Base-by-base conservation (phyloP, 2,113 vertebrate species). In the Junco hyemalis region DNA sequence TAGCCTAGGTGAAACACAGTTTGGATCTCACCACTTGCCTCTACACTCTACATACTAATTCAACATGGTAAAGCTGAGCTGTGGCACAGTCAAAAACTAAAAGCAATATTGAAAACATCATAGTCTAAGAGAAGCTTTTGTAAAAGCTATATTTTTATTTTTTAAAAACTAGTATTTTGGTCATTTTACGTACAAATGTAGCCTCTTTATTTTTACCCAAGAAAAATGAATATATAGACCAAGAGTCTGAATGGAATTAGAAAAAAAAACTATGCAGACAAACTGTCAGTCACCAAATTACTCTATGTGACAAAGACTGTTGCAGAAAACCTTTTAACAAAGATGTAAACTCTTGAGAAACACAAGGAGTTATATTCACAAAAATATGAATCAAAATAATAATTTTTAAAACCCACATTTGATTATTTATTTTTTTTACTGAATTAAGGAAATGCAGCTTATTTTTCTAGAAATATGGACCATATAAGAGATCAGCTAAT, bases 371-470 rank as follows among this genome's bases (percentile, higher is more conserved):
- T 57, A 24, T n/a, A 87, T 8, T 61, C 28, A 74, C 14, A 91
- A 86, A 80, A 83, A 65, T 53, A 84, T 33, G 1, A 42, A 45
- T 47, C 8, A 63, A 84, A 64, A 47, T 25, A 47, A 65, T 51
- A 42, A 11, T 29, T 47, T 35, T 2, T 0, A 9, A 16, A 59
- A 25, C 0, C 5, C 14, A 35, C 21, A 5, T 5, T 24, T 80
- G 6, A 47, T 9, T 29, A 5, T 2, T 21, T 24, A 28, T 47
- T n/a, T 78, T 42, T 81, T 61, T 56, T 14, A 26, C 48, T 60
- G 20, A 74, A 53, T 66, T 48, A 66, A 63, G n/a, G 14, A 57
- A 77, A 65, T 44, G 29, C 18, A 51, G 4, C 36, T 26, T 40
- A 26, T 56, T 83, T 86, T 83, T 86, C 36, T 28, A 69, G n/a